Evolutionary conservation across 1,140 invertebrate genomes (phyloP).

Genomic region (Melipona quadrifasciata): DNA sequence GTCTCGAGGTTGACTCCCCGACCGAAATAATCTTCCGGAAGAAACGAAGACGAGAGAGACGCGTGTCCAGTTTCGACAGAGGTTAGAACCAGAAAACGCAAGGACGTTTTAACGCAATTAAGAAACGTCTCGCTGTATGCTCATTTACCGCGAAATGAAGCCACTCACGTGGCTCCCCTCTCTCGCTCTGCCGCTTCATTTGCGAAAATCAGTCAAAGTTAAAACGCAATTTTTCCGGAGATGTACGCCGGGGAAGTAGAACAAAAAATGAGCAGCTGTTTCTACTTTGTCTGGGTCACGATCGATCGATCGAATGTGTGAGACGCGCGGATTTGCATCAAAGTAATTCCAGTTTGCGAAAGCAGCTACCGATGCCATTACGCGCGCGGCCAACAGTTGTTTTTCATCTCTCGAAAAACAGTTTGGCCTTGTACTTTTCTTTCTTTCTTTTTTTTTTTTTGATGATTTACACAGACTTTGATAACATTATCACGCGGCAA

Average conservation of each 20-base stretch:
- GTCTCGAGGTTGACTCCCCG: slow-evolving; percentile 15
- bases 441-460: background rate
- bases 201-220: background rate
- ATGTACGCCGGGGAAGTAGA: background rate
- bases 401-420: background rate
- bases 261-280: background rate
- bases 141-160: background rate
- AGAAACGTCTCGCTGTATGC: background rate
- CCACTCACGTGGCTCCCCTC: background rate
- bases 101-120: slow-evolving; percentile 16
- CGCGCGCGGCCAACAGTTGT: background rate
- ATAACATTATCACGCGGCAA: background rate
- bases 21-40: slow-evolving; percentile 22
- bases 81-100: background rate
- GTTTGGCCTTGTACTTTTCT: background rate
- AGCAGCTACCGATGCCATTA: slow-evolving; percentile 1
- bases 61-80: background rate
- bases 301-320: background rate
- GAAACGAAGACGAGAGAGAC: background rate
- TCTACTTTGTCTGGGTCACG: background rate
- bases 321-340: background rate
- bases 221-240: background rate
- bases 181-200: background rate
- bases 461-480: background rate
- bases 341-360: background rate